Evolutionary conservation across 2,113 vertebrate genomes (phyloP), one percentile per base, ranked within the genome.

Genomic region (Gorsachius goisagi): DNA sequence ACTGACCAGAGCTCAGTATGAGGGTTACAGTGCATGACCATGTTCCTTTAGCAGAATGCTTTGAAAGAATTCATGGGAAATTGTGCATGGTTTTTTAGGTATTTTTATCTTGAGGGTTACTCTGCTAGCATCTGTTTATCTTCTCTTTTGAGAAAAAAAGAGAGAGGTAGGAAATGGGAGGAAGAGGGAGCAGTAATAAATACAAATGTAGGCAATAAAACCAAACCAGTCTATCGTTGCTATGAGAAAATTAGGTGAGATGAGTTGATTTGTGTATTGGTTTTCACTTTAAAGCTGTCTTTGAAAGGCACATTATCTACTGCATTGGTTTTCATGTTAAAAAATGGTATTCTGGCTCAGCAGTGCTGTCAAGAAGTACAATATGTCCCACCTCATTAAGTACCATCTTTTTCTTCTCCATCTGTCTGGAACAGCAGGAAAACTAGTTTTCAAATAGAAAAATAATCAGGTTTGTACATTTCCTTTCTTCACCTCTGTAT

Each of bases 331-430:
- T 93, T 87, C 74, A 73, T 73, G 58, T 89, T 95, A 92, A 93
- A 81, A 95, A 91, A 85, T 50, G 5, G n/a, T 75, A 64, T 90
- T 96, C 62, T 88, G 47, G 49, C 84, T 95, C 89, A 95, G 86
- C 90, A 85, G 62, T 79, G 68, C 69, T 95, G 92, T 95, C 84
- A 92, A 89, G 89, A 89, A 81, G 39, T 90, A 88, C 90, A 96
- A 5, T 94, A 84, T 86, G 90, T 96, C 90, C 86, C 89, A 87
- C 64, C 86, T 97, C 92, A 95, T 95, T 95, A 96, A 89, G n/a
- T 92, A 84, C 60, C 67, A 56, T 83, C 77, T 88, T 84, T 93
- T 94, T 41, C 67, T 19, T 79, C 45, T 92, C 92, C 86, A 91
- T 95, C 90, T 97, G 84, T 68, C 66, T 89, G 72, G 66, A 95